Evolutionary conservation across 2,888 invertebrate genomes (phyloP).

Genomic region (Podabrus alpinus): DNA sequence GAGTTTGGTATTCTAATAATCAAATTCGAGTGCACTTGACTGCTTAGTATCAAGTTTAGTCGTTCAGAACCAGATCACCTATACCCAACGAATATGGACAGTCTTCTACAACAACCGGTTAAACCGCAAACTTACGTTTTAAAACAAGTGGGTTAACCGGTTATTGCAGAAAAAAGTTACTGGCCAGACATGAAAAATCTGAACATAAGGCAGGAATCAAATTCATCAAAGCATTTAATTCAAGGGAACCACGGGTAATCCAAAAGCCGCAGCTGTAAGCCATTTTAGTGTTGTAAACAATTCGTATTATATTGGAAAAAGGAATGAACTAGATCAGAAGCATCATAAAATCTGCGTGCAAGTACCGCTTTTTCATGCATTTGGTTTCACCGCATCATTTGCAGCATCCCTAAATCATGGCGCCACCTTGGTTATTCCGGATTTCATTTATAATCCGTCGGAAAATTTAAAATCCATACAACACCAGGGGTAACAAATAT

Average conservation of each 20-base stretch:
- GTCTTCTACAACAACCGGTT: too few relatives aligned
- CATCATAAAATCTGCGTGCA: conserved; percentile 64
- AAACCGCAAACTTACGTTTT: too few relatives aligned
- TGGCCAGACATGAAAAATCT: too few relatives aligned
- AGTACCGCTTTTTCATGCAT: conserved; percentile 83
- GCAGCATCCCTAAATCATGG: conserved; percentile 65
- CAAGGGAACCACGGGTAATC: conserved; percentile 62
- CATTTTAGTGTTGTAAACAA: conserved; percentile 81
- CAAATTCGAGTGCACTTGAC: neutral
- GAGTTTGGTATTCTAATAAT: conserved; percentile 31
- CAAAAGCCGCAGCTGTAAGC: conserved; percentile 75
- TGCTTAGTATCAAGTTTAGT: too few relatives aligned
- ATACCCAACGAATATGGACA: too few relatives aligned
- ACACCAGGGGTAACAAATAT: conserved; percentile 4
- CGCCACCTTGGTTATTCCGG: conserved; percentile 65
- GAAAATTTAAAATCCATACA: conserved; percentile 59
- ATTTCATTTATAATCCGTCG: conserved; percentile 64
- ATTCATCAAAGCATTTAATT: conserved; percentile 11
- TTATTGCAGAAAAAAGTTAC: too few relatives aligned
- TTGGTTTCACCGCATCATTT: conserved; percentile 70
- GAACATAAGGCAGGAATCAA: too few relatives aligned
- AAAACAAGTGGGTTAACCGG: too few relatives aligned
- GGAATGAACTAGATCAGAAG: conserved; percentile 55
- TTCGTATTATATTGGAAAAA: conserved; percentile 64
- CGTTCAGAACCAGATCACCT: too few relatives aligned